Percentiles rank a stretch among this genome's conserved stretches.
These are phyloP conservation scores for Pseudoatta argentina DNA, from an alignment of 1,140 invertebrate genomes.

Conservation along the genomic window DNA sequence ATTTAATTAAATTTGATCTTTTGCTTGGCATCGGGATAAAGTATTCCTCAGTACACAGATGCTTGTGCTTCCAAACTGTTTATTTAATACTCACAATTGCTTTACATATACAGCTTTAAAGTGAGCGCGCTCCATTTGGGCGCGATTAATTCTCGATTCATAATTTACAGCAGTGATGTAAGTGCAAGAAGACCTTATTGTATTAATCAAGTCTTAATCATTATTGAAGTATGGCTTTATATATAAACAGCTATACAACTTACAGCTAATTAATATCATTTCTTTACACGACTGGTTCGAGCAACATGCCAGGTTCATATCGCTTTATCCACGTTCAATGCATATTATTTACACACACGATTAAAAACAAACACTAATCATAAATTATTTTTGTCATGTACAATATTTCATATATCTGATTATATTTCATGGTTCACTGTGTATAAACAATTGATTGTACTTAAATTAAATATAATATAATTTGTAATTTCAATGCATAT, in stretches of 20 bases:
- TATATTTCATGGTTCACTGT: not conserved
- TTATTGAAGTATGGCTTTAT: slow-evolving; percentile 69
- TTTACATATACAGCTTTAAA: slow-evolving; percentile 77
- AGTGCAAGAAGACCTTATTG: slow-evolving; percentile 64
- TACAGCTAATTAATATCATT: slow-evolving; percentile 63
- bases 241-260: slow-evolving; percentile 76
- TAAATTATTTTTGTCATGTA: slow-evolving; percentile 5
- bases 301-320: slow-evolving; percentile 31
- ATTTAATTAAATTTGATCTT: not conserved
- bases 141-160: slow-evolving; percentile 60
- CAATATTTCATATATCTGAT: slow-evolving; percentile 1
- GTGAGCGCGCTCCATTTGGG: slow-evolving; percentile 32
- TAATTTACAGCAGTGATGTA: slow-evolving; percentile 72
- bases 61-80: slow-evolving; percentile 71
- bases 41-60: not conserved
- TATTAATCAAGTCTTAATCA: slow-evolving; percentile 61
- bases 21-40: not conserved
- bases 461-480: slow-evolving; percentile 41
- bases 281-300: slow-evolving; percentile 8
- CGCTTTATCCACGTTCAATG: not conserved
- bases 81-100: slow-evolving; percentile 77
- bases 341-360: not conserved
- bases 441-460: not conserved
- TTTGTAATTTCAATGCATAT: slow-evolving; percentile 21
- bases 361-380: slow-evolving; percentile 5